phyloP scores from a whole-genome alignment of 2,797 vertebrate species.

The Graptemys geographica region DNA sequence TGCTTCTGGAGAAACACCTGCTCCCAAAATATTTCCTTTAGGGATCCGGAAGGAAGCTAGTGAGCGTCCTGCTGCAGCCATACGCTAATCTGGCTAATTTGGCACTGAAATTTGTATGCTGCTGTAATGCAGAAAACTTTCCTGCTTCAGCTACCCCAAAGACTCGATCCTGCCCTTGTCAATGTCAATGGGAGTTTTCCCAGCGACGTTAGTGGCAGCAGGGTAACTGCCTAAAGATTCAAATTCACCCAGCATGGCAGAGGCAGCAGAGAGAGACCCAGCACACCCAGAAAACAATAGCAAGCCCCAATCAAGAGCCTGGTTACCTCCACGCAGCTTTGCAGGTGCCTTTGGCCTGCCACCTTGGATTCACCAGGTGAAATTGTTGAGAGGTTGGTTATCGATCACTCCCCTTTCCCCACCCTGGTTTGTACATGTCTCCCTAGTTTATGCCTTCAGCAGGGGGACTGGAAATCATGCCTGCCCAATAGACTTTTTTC shows the following conservation, averaged over 20 bases:
- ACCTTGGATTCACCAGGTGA: neutral
- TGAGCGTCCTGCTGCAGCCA: neutral
- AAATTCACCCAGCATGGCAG: neutral
- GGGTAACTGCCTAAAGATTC: neutral
- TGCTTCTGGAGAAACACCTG: neutral
- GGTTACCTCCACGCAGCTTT: neutral
- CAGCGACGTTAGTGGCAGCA: neutral
- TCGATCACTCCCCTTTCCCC: neutral
- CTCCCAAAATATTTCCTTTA: neutral
- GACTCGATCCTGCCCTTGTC: neutral
- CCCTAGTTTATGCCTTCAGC: neutral
- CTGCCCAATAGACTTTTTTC: neutral
- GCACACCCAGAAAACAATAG: neutral
- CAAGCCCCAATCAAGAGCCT: neutral
- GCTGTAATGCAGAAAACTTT: neutral
- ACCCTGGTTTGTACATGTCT: fast-evolving
- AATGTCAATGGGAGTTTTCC: neutral
- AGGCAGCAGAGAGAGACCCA: neutral
- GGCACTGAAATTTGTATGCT: neutral
- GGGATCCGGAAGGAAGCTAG: neutral
- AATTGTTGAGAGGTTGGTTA: neutral
- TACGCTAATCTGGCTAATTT: fast-evolving
- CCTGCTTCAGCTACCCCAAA: neutral
- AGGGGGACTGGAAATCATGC: neutral
- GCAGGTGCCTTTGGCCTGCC: neutral